Evolutionary conservation across 1,140 invertebrate species (phyloP).

Genomic region (Ceratosolen solmsi): DNA sequence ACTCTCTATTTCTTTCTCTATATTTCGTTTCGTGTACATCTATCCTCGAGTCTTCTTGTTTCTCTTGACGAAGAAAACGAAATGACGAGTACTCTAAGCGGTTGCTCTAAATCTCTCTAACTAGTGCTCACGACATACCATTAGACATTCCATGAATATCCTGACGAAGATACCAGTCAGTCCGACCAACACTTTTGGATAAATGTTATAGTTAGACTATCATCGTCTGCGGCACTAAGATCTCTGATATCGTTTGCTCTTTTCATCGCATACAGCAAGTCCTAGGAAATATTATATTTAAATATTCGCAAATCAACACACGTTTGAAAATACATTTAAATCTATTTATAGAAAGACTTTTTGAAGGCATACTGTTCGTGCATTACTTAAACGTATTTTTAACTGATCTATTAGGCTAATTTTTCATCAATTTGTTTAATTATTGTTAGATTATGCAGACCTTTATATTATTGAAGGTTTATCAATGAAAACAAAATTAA

Average conservation of each 20-base stretch:
- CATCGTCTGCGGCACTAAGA: constrained; percentile 33
- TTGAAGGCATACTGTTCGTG: too few relatives aligned
- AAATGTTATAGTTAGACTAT: constrained; percentile 21
- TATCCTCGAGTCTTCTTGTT: neutral
- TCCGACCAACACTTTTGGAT: neutral
- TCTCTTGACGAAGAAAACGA: constrained; percentile 51
- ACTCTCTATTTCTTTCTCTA: neutral
- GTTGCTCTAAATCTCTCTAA: constrained; percentile 54
- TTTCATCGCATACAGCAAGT: too few relatives aligned
- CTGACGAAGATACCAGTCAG: constrained; percentile 49
- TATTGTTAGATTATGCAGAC: too few relatives aligned
- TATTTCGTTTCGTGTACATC: neutral
- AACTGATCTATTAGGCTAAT: too few relatives aligned
- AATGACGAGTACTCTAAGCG: constrained; percentile 61
- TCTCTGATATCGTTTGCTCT: constrained; percentile 48
- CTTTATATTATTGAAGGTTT: too few relatives aligned
- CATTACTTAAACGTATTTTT: too few relatives aligned
- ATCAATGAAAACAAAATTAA: too few relatives aligned
- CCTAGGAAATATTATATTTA: too few relatives aligned
- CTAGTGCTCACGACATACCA: constrained; percentile 37
- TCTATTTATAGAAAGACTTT: too few relatives aligned
- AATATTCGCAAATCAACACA: too few relatives aligned
- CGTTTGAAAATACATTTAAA: too few relatives aligned
- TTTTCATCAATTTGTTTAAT: too few relatives aligned
- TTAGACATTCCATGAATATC: constrained; percentile 66